Base-by-base conservation (phyloP, 2,888 invertebrate genomes). In the Oxytorus armatus region DNA sequence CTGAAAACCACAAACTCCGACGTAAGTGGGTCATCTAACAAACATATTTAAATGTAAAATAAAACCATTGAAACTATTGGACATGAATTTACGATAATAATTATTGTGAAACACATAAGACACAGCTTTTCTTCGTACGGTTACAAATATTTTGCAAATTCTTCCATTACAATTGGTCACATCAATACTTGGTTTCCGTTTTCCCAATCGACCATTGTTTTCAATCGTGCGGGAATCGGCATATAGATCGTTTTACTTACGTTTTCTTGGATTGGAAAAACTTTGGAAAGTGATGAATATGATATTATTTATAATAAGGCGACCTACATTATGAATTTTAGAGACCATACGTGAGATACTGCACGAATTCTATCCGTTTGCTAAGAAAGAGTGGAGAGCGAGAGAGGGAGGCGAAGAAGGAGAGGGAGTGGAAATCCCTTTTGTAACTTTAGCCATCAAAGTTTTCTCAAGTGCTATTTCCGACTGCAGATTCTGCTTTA, bases 401-500 rank as follows among this genome's bases (percentile, higher is more conserved):
- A 25, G 39, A 51, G 49, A 25, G 39, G 23, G 47, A 21, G n/a
- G 14, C 29, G 47, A 14, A 53, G 53, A 57, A 29, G 65, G 3
- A 53, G 49, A 10, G 57, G n/a, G 42, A 57, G 21, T 21, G 51
- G 3, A 51, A 77, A 51, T 14, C 68, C 61, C 68, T 51, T 69
- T 59, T 74, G 73, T 77, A 81, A 81, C 80, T 81, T 81, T 81
- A 69, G 69, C 69, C 73, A 77, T 81, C 77, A 77, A 81, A 81
- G 80, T 81, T 81, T 73, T 81, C 69, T 73, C 65, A 81, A 81
- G 77, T 81, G 74, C 77, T 69, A 77, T 77, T 77, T 77, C 77
- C 69, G 57, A 77, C 80, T 77, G 80, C 55, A 74, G 63, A 77
- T 81, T 81, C 77, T 57, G 69, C 63, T 70, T 74, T 81, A 74